These are phyloP conservation scores for Coluber constrictor DNA, from an alignment of 2,797 vertebrate species.

Conservation along the genomic window DNA sequence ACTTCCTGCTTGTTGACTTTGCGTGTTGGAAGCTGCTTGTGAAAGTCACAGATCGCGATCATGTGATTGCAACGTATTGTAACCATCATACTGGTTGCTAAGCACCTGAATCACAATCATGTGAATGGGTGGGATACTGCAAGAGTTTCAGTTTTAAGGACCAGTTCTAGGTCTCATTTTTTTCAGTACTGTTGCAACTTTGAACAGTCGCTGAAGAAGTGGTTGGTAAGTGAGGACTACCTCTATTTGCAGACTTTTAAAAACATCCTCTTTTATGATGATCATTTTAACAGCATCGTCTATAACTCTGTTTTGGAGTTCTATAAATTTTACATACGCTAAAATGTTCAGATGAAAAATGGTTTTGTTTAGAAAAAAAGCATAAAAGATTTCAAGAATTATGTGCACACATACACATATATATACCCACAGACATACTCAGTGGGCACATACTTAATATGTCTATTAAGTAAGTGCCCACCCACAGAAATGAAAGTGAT, in stretches of 20 bases:
- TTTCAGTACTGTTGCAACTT: not conserved
- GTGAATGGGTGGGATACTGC: not conserved
- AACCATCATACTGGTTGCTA: not conserved
- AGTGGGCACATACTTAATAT: not conserved
- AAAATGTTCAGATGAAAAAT: not conserved
- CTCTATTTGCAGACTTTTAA: not conserved
- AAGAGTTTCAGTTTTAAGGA: not conserved
- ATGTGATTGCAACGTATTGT: not conserved
- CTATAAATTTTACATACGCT: not conserved
- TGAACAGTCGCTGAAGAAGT: not conserved
- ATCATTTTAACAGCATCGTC: not conserved
- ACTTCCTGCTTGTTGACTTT: not conserved
- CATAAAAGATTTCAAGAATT: not conserved
- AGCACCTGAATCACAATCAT: not conserved
- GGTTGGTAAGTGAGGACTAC: not conserved
- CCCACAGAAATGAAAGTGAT: not conserved
- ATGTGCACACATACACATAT: not conserved
- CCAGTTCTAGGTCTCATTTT: not conserved
- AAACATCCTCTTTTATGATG: not conserved
- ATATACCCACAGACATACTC: not conserved
- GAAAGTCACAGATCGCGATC: not conserved
- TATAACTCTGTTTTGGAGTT: not conserved
- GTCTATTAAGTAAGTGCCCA: not conserved
- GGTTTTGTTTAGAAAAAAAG: not conserved
- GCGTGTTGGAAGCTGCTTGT: not conserved